Percentiles rank a stretch among this genome's conserved stretches.
Evolutionary conservation across 2,888 invertebrate genomes (phyloP).

Genomic region (Polydrusus cervinus): DNA sequence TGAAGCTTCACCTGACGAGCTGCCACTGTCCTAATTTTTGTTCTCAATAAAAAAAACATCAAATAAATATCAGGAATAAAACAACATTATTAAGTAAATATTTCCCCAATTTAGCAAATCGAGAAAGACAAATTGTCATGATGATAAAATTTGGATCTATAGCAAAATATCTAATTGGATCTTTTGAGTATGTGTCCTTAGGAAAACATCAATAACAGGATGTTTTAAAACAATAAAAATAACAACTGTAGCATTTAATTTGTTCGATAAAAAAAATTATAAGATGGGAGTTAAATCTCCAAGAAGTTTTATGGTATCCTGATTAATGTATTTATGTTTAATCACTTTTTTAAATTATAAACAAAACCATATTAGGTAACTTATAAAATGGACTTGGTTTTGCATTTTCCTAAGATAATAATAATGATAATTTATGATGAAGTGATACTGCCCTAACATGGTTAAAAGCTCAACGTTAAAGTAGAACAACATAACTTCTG

Average conservation of each 20-base stretch:
- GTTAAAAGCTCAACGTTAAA: too few relatives aligned
- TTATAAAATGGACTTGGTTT: too few relatives aligned
- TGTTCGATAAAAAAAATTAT: neutral
- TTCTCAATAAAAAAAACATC: neutral
- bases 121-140: conserved; percentile 9
- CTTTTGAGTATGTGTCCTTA: conserved; percentile 15
- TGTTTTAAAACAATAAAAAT: neutral
- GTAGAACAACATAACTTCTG: too few relatives aligned
- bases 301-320: too few relatives aligned
- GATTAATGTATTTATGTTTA: too few relatives aligned
- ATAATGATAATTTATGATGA: too few relatives aligned
- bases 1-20: too few relatives aligned
- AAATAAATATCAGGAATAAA: neutral
- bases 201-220: neutral
- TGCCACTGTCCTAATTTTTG: neutral
- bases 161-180: conserved; percentile 7
- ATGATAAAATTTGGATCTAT: conserved; percentile 26
- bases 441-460: too few relatives aligned
- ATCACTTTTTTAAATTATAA: too few relatives aligned
- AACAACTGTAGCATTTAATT: neutral
- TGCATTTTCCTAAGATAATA: too few relatives aligned
- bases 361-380: too few relatives aligned
- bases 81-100: conserved; percentile 23
- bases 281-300: too few relatives aligned
- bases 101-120: conserved; percentile 32